These are phyloP conservation scores for Thamnophis sirtalis DNA, from an alignment of 2,113 vertebrate genomes.

Conservation along the genomic window DNA sequence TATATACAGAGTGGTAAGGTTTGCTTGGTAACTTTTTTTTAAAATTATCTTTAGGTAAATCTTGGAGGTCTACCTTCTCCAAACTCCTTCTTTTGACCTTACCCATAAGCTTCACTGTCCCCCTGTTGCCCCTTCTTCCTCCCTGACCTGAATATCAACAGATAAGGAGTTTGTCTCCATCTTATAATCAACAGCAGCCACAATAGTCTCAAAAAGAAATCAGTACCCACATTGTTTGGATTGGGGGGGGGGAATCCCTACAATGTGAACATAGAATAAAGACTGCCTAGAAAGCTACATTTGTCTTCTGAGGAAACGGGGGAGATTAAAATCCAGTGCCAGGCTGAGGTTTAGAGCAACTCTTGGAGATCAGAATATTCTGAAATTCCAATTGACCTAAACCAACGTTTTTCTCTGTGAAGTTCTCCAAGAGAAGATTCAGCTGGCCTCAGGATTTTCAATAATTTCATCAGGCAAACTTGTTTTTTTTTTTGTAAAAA, in stretches of 20 bases:
- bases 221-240: slow-evolving; percentile 59
- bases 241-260: slow-evolving; percentile 1
- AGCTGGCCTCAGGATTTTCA: slow-evolving; percentile 56
- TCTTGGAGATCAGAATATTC: slow-evolving; percentile 65
- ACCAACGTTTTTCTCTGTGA: slow-evolving; percentile 66
- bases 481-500: slow-evolving; percentile 28
- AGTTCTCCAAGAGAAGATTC: slow-evolving; percentile 55
- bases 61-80: slow-evolving; percentile 57
- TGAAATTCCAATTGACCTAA: slow-evolving; percentile 65
- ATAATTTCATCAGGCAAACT: slow-evolving; percentile 64
- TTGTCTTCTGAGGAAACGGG: slow-evolving; percentile 51
- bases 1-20: slow-evolving; percentile 84
- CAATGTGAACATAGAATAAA: slow-evolving; percentile 60
- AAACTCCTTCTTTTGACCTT: slow-evolving; percentile 69
- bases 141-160: slow-evolving; percentile 74
- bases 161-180: slow-evolving; percentile 71
- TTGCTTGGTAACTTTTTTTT: slow-evolving; percentile 73
- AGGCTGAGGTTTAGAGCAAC: slow-evolving; percentile 63
- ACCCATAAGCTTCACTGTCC: slow-evolving; percentile 73
- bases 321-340: slow-evolving; percentile 54
- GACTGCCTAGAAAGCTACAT: slow-evolving; percentile 65
- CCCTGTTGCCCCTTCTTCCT: slow-evolving; percentile 75
- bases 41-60: slow-evolving; percentile 63
- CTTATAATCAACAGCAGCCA: slow-evolving; percentile 77
- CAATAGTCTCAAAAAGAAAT: slow-evolving; percentile 50